Evolutionary conservation across 2,113 vertebrate species (phyloP).

Genomic region (Plotosus lineatus): DNA sequence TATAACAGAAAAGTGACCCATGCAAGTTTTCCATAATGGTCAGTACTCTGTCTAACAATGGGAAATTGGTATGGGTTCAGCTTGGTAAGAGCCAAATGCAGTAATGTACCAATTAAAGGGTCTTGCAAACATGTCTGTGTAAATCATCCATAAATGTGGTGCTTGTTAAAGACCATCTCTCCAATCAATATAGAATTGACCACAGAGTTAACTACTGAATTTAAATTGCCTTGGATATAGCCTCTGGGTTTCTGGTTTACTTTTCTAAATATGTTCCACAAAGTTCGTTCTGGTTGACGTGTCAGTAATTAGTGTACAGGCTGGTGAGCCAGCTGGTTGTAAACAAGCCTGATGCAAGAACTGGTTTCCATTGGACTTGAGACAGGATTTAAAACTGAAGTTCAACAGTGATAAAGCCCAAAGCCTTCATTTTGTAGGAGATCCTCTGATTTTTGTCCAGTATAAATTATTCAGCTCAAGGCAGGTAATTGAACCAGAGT

Average conservation of each 20-base stretch:
- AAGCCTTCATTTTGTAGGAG: neutral
- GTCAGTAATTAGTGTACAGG: slow-evolving; percentile 1
- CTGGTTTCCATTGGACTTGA: neutral
- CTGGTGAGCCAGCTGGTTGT: neutral
- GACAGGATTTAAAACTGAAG: neutral
- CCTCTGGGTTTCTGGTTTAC: neutral
- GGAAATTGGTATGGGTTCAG: neutral
- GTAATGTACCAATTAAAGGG: neutral
- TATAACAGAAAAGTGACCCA: no score
- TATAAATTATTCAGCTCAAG: neutral
- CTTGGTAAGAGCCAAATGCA: neutral
- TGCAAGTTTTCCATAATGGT: no score
- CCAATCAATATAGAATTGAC: slow-evolving; percentile 26
- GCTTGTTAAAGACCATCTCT: neutral
- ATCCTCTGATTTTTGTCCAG: neutral
- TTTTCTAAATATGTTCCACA: slow-evolving; percentile 5
- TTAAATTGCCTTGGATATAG: slow-evolving; percentile 18
- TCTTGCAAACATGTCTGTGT: neutral
- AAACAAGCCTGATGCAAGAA: neutral
- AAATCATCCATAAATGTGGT: neutral
- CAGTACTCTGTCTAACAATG: no score
- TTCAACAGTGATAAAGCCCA: neutral
- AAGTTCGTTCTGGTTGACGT: neutral
- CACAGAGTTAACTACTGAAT: neutral
- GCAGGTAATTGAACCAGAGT: neutral